Conservation (phyloP, 2,888 invertebrate genomes). For the Dexiosoma caninum region DNA sequence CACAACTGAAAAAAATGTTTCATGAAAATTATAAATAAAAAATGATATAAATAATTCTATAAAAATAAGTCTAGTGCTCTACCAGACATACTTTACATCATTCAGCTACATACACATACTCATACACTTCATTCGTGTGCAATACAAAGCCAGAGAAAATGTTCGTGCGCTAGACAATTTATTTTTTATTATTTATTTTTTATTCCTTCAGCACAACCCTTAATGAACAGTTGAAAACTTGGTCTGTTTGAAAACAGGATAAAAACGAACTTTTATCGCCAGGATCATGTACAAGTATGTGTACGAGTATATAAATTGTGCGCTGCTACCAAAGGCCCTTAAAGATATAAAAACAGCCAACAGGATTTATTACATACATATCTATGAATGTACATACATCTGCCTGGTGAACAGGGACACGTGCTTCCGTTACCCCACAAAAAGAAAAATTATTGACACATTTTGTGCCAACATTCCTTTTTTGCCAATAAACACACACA, state of each 20-base stretch:
- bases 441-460: constrained; percentile 48
- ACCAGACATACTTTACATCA: constrained; percentile 29
- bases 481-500: background rate
- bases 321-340: background rate
- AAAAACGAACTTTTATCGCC: background rate
- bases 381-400: too few species aligned
- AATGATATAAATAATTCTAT: background rate
- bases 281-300: constrained; percentile 1
- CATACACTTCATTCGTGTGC: constrained; percentile 4
- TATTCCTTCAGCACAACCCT: constrained; percentile 24
- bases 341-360: background rate
- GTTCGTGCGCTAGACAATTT: background rate
- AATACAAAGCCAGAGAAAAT: background rate
- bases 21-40: constrained; percentile 7
- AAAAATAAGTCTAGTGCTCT: background rate
- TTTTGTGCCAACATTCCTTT: constrained; percentile 28
- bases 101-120: background rate
- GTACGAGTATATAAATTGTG: background rate
- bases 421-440: constrained; percentile 42
- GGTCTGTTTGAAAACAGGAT: constrained; percentile 25
- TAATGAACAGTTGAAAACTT: constrained; percentile 4
- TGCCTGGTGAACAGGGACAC: constrained; percentile 21
- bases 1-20: constrained; percentile 2
- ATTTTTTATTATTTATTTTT: background rate
- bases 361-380: constrained; percentile 7